Evolutionary conservation across 2,797 vertebrate genomes (phyloP).

Genomic region (Sebastes steindachneri): DNA sequence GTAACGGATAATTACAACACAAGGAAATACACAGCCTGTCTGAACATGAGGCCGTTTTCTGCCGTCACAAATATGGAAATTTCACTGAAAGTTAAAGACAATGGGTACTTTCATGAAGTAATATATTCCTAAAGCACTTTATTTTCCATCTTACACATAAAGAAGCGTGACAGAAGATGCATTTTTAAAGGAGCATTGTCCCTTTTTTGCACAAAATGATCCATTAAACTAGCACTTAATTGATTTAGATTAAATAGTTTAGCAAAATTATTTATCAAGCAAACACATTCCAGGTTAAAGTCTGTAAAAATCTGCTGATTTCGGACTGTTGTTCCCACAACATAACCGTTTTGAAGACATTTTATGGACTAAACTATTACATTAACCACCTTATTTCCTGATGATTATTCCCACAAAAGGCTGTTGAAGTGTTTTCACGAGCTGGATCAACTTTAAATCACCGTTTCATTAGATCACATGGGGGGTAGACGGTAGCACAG

Average conservation of each 20-base stretch:
- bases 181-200: too few species aligned
- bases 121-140: background rate
- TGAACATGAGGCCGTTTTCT: slow-evolving; percentile 3
- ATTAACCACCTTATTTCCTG: background rate
- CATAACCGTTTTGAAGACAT: background rate
- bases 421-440: background rate
- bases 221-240: background rate
- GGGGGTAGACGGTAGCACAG: background rate
- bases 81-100: background rate
- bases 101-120: background rate
- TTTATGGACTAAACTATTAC: background rate
- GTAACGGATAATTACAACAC: slow-evolving; percentile 1
- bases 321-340: background rate
- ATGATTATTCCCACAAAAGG: background rate
- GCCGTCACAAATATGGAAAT: background rate
- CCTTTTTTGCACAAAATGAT: background rate
- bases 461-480: background rate
- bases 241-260: too few species aligned
- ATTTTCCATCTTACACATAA: background rate
- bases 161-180: background rate
- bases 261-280: background rate
- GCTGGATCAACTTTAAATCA: background rate
- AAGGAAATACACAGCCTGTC: slow-evolving; percentile 5
- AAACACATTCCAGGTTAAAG: background rate
- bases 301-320: background rate